A percentile compares a stretch with the other conserved stretches of the same genome.
phyloP scores from a whole-genome alignment of 2,113 vertebrate genomes.

The Ciconia boyciana region DNA sequence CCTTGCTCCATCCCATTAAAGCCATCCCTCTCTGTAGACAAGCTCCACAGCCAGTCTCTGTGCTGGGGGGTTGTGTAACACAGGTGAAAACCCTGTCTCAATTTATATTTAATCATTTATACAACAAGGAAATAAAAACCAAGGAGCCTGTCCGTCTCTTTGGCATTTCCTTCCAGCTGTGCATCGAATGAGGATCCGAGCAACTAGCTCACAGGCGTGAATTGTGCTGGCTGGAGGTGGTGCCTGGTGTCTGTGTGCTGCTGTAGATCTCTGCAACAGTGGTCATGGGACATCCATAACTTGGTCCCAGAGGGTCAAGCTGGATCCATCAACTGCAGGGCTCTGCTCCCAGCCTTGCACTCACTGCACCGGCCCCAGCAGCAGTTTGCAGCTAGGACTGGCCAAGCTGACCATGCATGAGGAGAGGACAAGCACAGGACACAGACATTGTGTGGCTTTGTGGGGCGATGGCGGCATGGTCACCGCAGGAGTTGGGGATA shows the following conservation, averaged over 20 bases:
- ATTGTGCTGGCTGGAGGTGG: not conserved
- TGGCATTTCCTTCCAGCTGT: not conserved
- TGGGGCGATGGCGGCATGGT: rapidly evolving
- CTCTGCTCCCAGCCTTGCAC: not conserved
- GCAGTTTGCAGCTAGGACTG: not conserved
- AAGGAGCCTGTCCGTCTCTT: not conserved
- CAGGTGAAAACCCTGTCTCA: not conserved
- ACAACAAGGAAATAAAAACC: not conserved
- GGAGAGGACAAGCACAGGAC: not conserved
- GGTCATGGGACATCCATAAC: not conserved
- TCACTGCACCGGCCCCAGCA: not conserved
- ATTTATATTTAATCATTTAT: not conserved
- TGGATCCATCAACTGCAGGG: not conserved
- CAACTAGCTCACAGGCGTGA: not conserved
- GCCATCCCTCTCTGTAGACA: too few species aligned
- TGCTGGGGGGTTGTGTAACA: not conserved
- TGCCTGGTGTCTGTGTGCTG: rapidly evolving
- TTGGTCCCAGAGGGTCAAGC: not conserved
- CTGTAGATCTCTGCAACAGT: not conserved
- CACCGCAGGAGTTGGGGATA: not conserved
- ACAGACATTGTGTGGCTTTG: not conserved
- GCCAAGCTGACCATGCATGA: not conserved
- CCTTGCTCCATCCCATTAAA: not conserved
- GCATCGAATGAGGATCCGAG: not conserved
- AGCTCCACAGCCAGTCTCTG: not conserved